These are phyloP conservation scores for Diaprepes abbreviatus DNA, from an alignment of 2,888 invertebrate genomes.

Conservation along the genomic window DNA sequence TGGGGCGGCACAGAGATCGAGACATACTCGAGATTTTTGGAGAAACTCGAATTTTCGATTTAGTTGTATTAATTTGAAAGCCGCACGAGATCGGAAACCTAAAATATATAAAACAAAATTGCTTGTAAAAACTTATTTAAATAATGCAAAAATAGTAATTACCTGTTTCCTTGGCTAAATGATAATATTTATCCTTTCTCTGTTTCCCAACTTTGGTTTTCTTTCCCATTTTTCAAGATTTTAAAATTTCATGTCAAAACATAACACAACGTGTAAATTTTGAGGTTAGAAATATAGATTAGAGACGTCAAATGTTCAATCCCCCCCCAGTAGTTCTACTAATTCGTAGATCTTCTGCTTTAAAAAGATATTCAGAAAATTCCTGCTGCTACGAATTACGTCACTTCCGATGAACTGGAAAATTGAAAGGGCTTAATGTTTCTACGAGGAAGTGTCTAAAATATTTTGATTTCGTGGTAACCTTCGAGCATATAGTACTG, in stretches of 20 bases:
- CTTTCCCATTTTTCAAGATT: constrained; percentile 44
- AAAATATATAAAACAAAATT: too few relatives aligned
- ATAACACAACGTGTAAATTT: constrained; percentile 10
- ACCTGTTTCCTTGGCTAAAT: constrained; percentile 99
- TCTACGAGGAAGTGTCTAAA: constrained; percentile 1
- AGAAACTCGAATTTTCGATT: constrained; percentile 98
- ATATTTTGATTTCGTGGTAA: too few relatives aligned
- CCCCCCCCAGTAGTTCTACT: neutral
- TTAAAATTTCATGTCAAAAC: neutral
- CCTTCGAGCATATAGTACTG: too few relatives aligned
- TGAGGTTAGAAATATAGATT: neutral
- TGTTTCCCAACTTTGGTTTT: constrained; percentile 84
- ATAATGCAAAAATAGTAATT: constrained; percentile 55
- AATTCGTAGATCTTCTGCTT: neutral
- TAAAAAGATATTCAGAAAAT: neutral
- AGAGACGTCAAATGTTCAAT: neutral
- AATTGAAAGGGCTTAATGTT: neutral
- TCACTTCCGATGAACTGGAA: neutral
- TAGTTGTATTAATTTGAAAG: constrained; percentile 98
- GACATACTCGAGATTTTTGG: constrained; percentile 94
- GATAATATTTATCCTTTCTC: constrained; percentile 98
- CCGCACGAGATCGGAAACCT: constrained; percentile 96
- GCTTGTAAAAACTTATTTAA: too few relatives aligned
- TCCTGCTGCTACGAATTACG: neutral
- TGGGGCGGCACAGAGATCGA: constrained; percentile 99